Percentiles rank a stretch among this genome's conserved stretches.
Conservation (phyloP, 2,113 vertebrate genomes). For the Platanista minor region DNA sequence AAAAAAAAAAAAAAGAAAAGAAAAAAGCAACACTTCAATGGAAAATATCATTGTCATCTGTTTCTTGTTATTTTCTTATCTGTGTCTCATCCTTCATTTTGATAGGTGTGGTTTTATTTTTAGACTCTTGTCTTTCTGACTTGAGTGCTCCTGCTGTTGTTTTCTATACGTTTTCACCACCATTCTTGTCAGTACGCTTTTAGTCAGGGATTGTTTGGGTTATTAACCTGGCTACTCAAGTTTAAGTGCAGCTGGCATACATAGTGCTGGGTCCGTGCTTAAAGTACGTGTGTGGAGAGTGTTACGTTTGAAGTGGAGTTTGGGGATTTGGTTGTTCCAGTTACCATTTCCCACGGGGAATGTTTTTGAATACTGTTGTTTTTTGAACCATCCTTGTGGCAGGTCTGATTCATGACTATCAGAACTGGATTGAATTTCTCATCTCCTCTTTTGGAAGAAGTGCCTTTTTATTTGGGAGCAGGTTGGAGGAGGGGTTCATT, state of each 20-base stretch:
- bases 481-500: background rate
- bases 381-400: background rate
- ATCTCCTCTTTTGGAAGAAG: background rate
- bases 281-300: background rate
- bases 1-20: background rate
- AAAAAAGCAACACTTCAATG: background rate
- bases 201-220: background rate
- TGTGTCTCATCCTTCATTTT: slow-evolving; percentile 57
- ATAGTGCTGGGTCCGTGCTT: background rate
- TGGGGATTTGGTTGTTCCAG: background rate
- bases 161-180: background rate
- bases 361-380: background rate
- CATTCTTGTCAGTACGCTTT: background rate
- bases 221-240: background rate
- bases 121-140: slow-evolving; percentile 22
- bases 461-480: background rate
- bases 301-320: background rate
- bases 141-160: background rate
- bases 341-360: background rate
- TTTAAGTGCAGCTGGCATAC: background rate
- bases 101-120: slow-evolving; percentile 38
- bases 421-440: background rate
- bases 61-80: slow-evolving; percentile 44
- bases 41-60: slow-evolving; percentile 17
- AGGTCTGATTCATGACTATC: background rate